Evolutionary conservation across 1,140 invertebrate species (phyloP), one percentile per base, ranked within the genome.

Genomic region (Drosophila sechellia): DNA sequence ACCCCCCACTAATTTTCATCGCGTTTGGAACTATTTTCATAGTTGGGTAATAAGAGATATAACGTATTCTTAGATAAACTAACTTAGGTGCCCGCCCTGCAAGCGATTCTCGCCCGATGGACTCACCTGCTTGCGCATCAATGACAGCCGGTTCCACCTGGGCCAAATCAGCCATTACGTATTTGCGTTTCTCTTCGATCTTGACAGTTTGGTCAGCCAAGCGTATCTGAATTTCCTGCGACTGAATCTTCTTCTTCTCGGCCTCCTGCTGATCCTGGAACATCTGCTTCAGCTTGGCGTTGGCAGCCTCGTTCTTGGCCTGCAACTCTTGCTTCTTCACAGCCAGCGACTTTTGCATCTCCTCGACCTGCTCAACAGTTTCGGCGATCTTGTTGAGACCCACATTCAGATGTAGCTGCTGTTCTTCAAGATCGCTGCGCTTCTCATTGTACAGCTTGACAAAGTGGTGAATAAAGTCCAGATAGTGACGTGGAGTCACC

Each of bases 391-490:
- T 99, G 77, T 97, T 97, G 22, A 99, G 93, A 93, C 99, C 99
- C 45, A 99, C 98, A 92, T 99, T 99, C 60, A 99, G 93, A 94
- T 99, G 99, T 2, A 99, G 94, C 90, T 99, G 98, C 91, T 99
- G 98, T 90, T 99, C 99, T 93, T 99, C 99, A 37, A 99, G 93
- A 92, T 99, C 98, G 5, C 98, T 97, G 31, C 98, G 95, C 93
- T 99, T 99, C 92, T 99, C 99, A 83, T 98, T 97, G 93, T 99
- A 99, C 45, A 99, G 93, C 92, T 99, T 99, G 5, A 99, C 98
- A 94, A 99, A 99, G 93, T 99, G 99, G 93, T 99, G 97, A 85
- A 99, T 99, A 92, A 99, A 99, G 93, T 99, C 99, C n/a, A 99
- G 93, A 93, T 99, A 99, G 93, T 99, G 99, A 60, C 95, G 94